Conservation (phyloP, 1,140 invertebrate genomes). For the Daktulosphaira vitifoliae region DNA sequence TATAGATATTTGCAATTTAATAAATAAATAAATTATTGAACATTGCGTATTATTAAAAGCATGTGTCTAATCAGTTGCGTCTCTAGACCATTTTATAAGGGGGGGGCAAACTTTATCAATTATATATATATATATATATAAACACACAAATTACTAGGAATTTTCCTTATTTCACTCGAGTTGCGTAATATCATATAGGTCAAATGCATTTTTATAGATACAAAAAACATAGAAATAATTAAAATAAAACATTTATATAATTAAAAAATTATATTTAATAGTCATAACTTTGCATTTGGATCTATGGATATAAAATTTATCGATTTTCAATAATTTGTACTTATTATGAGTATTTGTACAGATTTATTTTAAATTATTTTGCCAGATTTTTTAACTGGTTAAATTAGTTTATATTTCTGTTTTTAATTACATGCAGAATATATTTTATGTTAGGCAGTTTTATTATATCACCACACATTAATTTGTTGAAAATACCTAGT, state of each 20-base stretch:
- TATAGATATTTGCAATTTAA: not conserved
- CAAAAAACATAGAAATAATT: not conserved
- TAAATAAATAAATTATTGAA: not conserved
- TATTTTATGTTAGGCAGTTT: not conserved
- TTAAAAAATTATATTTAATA: not conserved
- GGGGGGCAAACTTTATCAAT: too few species aligned
- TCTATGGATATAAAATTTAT: not conserved
- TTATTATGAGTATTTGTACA: not conserved
- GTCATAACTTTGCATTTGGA: not conserved
- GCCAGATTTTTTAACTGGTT: too few species aligned
- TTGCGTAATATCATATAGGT: too few species aligned
- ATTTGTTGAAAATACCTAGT: not conserved
- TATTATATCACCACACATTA: too few species aligned
- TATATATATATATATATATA: too few species aligned
- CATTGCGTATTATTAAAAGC: not conserved
- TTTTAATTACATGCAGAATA: slow-evolving; percentile 9
- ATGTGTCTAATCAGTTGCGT: not conserved
- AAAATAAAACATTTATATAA: not conserved
- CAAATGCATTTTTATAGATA: too few species aligned
- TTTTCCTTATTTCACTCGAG: too few species aligned
- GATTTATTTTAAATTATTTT: not conserved
- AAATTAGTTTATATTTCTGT: not conserved
- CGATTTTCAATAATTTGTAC: too few species aligned
- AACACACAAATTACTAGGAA: too few species aligned
- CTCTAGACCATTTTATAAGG: too few species aligned